phyloP scores from a whole-genome alignment of 35 echinoderm and acorn worm species.

The Holothuria glaberrima region DNA sequence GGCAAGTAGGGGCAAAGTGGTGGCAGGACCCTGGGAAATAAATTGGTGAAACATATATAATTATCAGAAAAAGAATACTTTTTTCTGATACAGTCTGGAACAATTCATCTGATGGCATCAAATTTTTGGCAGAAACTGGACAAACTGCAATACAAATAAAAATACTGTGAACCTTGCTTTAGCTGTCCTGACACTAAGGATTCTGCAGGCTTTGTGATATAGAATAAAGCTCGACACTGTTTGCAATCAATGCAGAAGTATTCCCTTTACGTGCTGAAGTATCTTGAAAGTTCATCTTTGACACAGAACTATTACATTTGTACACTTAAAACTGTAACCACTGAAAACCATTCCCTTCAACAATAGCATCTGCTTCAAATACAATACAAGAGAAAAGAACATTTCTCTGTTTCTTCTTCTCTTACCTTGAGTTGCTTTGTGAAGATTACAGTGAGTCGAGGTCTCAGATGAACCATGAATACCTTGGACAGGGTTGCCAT shows the following conservation, averaged over 20 bases:
- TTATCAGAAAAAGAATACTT: background rate
- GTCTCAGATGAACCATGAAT: slow-evolving; percentile 84
- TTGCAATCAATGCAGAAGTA: too few species aligned
- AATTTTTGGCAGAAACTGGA: background rate
- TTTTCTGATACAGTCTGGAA: background rate
- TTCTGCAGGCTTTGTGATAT: too few species aligned
- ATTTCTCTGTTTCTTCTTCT: background rate
- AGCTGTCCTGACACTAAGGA: too few species aligned
- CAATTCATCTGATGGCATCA: background rate
- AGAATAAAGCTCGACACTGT: too few species aligned
- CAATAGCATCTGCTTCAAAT: too few species aligned
- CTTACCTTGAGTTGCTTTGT: slow-evolving; percentile 97
- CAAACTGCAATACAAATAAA: background rate
- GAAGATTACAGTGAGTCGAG: slow-evolving; percentile 85
- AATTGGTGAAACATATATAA: background rate
- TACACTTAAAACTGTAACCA: too few species aligned
- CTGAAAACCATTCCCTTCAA: too few species aligned
- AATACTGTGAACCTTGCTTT: too few species aligned
- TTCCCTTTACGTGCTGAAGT: too few species aligned
- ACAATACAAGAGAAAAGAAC: too few species aligned
- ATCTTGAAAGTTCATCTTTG: too few species aligned
- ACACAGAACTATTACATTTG: too few species aligned
- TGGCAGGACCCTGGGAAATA: slow-evolving; percentile 80
- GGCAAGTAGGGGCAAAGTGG: slow-evolving; percentile 84
- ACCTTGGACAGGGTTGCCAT: slow-evolving; percentile 98